phyloP scores from a whole-genome alignment of 2,888 invertebrate species.

The Dynastes tityus region DNA sequence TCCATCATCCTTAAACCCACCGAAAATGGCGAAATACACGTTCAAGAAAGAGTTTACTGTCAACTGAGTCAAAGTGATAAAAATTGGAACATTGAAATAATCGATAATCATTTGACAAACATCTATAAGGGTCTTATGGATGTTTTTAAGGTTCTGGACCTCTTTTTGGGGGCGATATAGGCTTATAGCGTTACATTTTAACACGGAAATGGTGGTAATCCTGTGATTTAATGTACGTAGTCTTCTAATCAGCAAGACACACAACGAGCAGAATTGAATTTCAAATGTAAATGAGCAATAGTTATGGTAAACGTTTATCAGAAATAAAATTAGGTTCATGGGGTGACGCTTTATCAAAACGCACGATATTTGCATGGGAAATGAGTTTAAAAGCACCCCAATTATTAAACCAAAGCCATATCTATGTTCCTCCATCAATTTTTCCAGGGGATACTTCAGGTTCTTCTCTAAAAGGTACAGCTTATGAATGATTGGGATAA shows the following conservation, averaged over 20 bases:
- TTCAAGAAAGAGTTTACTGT: conserved; percentile 20
- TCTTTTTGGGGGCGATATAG: neutral
- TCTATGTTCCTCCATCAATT: conserved; percentile 7
- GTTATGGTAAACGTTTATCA: neutral
- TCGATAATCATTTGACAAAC: conserved; percentile 27
- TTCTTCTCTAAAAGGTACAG: conserved; percentile 5
- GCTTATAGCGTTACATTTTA: neutral
- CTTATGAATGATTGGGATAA: neutral
- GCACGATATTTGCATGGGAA: neutral
- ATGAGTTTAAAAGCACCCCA: conserved; percentile 5
- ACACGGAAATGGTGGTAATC: neutral
- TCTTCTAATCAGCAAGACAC: conserved; percentile 8
- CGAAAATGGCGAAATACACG: conserved; percentile 38
- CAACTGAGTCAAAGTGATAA: neutral
- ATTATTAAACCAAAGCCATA: neutral
- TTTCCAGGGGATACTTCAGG: neutral
- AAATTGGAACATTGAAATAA: conserved; percentile 35
- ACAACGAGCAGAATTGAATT: conserved; percentile 26
- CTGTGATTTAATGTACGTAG: neutral
- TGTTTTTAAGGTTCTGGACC: neutral
- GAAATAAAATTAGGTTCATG: neutral
- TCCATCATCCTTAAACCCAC: conserved; percentile 30
- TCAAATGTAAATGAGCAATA: conserved; percentile 3
- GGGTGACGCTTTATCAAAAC: neutral
- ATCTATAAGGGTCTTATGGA: conserved; percentile 28